Evolutionary conservation across 2,113 vertebrate species (phyloP), one percentile per base, ranked within the genome.

Genomic region (Crotalus helleri): DNA sequence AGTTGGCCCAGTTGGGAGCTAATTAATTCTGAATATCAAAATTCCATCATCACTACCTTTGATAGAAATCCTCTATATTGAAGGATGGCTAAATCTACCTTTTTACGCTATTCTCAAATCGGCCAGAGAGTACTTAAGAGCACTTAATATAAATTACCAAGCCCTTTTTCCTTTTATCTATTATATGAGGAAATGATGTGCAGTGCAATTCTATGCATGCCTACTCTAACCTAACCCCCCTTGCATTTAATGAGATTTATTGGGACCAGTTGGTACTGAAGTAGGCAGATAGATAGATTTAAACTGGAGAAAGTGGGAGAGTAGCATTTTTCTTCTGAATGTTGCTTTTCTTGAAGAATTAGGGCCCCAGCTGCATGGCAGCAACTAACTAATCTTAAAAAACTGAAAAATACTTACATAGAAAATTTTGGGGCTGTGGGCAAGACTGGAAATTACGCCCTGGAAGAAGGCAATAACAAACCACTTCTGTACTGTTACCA

Each of bases 111-210:
- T 1, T 39, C 7, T 44, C 49, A 85, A 61, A 61, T 85, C 1
- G 64, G 26, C 29, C 15, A 24, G 26, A 29, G 26, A 15, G 24
- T 4, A 64, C 23, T 54, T 54, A 92, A 69, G 58, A 93, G 92
- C 92, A 93, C 92, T 93, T 90, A 93, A 33, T 61, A 19, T 90
- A 87, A n/a, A 29, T 44, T 85, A 90, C 46, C 26, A 26, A 24
- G 12, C 26, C 29, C 2, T 49, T 24, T 46, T 29, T 9, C 5
- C 26, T 8, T 53, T 85, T 85, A 26, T 29, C 1, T 55, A 19
- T 24, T 55, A 29, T 44, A 2, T 51, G 26, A 33, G 15, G 24
- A 10, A 58, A n/a, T 81, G 51, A 8, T 86, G n/a, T 49, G 12
- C 29, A 9, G 9, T 85, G 39, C 61, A 81, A 89, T 89, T 26